These are phyloP conservation scores for Hymenochirus boettgeri DNA, from an alignment of 2,113 vertebrate genomes.

Conservation along the genomic window DNA sequence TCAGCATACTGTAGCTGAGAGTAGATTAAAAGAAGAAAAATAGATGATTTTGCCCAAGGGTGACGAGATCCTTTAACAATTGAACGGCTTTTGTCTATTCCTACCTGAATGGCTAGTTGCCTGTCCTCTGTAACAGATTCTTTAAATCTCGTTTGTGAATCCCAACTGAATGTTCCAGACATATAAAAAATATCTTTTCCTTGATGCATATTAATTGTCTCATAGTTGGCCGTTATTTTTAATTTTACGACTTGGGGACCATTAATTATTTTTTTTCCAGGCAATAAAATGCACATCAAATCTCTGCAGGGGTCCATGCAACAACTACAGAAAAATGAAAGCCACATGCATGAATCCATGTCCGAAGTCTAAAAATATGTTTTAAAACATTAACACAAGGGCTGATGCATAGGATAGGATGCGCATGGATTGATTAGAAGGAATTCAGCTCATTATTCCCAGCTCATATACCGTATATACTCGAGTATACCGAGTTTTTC, in stretches of 20 bases:
- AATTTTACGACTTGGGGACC: constrained; percentile 1
- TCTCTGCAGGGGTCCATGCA: not conserved
- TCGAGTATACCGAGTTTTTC: no score
- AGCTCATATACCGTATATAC: no score
- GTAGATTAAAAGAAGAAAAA: no score
- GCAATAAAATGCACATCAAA: constrained; percentile 14
- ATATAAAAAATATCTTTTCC: not conserved
- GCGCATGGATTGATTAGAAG: no score
- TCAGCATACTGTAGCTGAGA: no score
- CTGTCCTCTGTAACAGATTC: not conserved
- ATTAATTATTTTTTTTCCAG: not conserved
- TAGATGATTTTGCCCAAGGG: no score
- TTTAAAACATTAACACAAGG: no score
- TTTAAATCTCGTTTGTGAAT: not conserved
- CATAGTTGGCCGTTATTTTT: constrained; percentile 1
- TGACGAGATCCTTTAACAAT: no score
- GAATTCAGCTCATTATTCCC: no score
- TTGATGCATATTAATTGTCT: not conserved
- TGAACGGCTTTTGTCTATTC: no score
- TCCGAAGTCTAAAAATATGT: not conserved
- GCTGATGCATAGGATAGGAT: no score
- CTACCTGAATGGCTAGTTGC: no score
- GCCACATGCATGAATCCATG: constrained; percentile 6
- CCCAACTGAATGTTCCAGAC: constrained; percentile 7
- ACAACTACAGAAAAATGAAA: constrained; percentile 6